Evolutionary conservation across 2,888 invertebrate species (phyloP), one percentile per base, ranked within the genome.

Genomic region (Colostygia pectinataria): DNA sequence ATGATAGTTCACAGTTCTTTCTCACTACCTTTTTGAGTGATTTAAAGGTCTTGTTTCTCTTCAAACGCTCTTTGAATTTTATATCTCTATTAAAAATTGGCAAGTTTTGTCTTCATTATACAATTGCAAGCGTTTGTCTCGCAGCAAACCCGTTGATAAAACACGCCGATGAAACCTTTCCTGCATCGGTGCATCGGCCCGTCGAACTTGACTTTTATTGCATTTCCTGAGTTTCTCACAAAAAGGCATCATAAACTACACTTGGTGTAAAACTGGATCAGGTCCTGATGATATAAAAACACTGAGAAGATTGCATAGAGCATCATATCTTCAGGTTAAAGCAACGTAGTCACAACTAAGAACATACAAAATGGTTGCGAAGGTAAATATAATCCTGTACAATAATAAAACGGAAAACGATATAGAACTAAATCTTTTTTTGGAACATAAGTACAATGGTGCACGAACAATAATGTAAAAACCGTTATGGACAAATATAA

Each of bases 201-300:
- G 55, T 57, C 66, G 80, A 64, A 74, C 87, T 88, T 88, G 87
- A 86, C 85, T 85, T 88, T 88, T 78, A 83, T 58, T 9, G 62
- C 48, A 63, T 77, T 86, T 88, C 88, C 87, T 86, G 83, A 77
- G 74, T 80, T 81, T 81, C 77, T 79, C 53, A 62, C 65, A 50
- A 44, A 38, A 25, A 33, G 14, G 10, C 12, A 27, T 24, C 13
- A 66, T 74, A 57, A 56, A 71, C 73, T 71, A 68, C 51, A 68
- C 66, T 65, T 65, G 57, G 72, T 63, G 60, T 65, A 71, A 68
- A 83, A 80, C 78, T 81, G 73, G 76, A 79, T 63, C 74, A 68
- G 52, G 68, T 63, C 38, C 29, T 43, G 56, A 52, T 60, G 60
- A 71, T 88, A 88, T 84, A 88, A 76, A 82, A 76, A 68, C 65